phyloP scores from a whole-genome alignment of 1,140 invertebrate genomes.

The Drosophila serrata region DNA sequence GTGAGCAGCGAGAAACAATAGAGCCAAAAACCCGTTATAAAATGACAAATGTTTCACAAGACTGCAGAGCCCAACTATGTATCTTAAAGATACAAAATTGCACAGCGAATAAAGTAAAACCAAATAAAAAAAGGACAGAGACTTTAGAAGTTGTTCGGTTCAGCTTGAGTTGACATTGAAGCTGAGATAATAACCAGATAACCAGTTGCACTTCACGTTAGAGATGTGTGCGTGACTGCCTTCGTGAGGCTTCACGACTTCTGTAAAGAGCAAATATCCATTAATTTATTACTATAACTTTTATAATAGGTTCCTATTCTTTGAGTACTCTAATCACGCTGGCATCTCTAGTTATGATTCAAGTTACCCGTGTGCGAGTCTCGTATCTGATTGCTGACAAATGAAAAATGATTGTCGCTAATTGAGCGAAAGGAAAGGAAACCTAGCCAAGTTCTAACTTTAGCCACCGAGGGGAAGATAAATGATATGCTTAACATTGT shows the following conservation, averaged over 20 bases:
- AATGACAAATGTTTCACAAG: slow-evolving; percentile 55
- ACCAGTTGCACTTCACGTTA: slow-evolving; percentile 28
- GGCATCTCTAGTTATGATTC: background rate
- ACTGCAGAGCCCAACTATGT: slow-evolving; percentile 38
- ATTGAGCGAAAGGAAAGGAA: slow-evolving; percentile 48
- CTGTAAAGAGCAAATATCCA: background rate
- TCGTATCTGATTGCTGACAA: slow-evolving; percentile 36
- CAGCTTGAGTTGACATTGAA: slow-evolving; percentile 60
- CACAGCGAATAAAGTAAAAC: slow-evolving; percentile 50
- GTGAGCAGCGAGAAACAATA: slow-evolving; percentile 52
- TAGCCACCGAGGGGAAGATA: slow-evolving; percentile 52
- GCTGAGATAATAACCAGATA: slow-evolving; percentile 48
- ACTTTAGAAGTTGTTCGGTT: slow-evolving; percentile 37
- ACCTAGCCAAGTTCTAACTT: slow-evolving; percentile 51
- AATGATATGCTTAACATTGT: slow-evolving; percentile 69
- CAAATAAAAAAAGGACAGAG: slow-evolving; percentile 15
- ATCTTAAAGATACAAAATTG: slow-evolving; percentile 60
- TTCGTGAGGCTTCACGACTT: background rate
- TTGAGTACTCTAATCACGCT: background rate
- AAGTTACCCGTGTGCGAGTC: slow-evolving; percentile 10
- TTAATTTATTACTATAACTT: background rate
- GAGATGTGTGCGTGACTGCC: background rate
- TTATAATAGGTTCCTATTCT: background rate
- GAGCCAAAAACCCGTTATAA: slow-evolving; percentile 32
- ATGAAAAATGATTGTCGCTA: slow-evolving; percentile 78